phyloP scores from a whole-genome alignment of 1,140 invertebrate genomes.

The Atta texana region DNA sequence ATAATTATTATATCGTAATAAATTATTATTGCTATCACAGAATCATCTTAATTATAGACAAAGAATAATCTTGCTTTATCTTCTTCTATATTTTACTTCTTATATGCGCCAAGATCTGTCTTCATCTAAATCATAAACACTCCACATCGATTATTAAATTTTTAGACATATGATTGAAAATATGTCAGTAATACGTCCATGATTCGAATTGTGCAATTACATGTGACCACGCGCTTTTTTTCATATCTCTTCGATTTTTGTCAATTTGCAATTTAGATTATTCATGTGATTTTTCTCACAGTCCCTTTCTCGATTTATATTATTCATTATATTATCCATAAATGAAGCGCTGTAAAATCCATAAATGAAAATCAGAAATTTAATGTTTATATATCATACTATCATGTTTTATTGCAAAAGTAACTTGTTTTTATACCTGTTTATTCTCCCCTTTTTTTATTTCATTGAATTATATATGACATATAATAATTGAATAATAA shows the following conservation, averaged over 20 bases:
- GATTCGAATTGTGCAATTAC: constrained; percentile 35
- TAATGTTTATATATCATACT: neutral
- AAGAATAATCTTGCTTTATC: constrained; percentile 34
- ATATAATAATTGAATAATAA: constrained; percentile 10
- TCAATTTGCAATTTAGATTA: constrained; percentile 1
- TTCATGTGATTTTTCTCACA: neutral
- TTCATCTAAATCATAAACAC: constrained; percentile 25
- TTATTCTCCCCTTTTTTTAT: neutral
- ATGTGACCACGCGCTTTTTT: constrained; percentile 14
- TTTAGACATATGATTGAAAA: constrained; percentile 42
- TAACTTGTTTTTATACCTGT: neutral
- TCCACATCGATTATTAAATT: constrained; percentile 36
- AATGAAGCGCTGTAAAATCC: neutral
- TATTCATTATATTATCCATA: neutral
- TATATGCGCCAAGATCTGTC: constrained; percentile 8
- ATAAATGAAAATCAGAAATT: neutral
- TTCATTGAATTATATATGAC: constrained; percentile 1
- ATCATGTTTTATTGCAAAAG: constrained; percentile 5
- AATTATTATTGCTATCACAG: neutral
- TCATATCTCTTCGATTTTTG: constrained; percentile 14
- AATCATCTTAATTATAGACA: neutral
- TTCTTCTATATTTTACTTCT: neutral
- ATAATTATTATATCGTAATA: neutral
- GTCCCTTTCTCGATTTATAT: constrained; percentile 15
- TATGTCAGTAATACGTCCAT: neutral